Evolutionary conservation across 2,113 vertebrate species (phyloP).

Genomic region (Mustelus asterias): DNA sequence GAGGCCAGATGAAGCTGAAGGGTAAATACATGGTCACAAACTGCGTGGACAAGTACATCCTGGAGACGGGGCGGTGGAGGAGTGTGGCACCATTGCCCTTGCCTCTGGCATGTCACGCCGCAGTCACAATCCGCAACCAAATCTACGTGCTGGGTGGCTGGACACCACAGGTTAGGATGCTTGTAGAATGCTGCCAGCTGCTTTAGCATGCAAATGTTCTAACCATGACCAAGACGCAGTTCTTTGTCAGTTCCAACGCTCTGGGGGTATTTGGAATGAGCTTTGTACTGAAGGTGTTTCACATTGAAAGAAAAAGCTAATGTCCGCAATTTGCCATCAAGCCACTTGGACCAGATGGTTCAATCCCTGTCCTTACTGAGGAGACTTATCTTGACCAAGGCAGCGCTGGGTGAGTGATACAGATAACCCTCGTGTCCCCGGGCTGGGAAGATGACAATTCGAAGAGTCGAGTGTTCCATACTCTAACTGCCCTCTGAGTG

Average conservation of each 20-base stretch:
- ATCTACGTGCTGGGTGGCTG: conserved; percentile 88
- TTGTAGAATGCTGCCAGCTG: conserved; percentile 17
- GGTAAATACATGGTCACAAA: conserved; percentile 84
- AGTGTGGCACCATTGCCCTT: conserved; percentile 74
- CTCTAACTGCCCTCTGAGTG: no score
- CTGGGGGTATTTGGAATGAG: neutral
- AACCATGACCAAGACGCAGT: neutral
- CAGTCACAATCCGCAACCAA: conserved; percentile 66
- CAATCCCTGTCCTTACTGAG: neutral
- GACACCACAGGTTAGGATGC: conserved; percentile 82
- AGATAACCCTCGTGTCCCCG: neutral
- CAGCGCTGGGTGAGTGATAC: neutral
- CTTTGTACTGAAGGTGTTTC: neutral
- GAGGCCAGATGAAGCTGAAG: conserved; percentile 92
- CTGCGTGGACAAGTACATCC: conserved; percentile 77
- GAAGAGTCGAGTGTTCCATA: neutral
- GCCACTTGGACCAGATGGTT: neutral
- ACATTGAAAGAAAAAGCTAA: neutral
- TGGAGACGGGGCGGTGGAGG: conserved; percentile 76
- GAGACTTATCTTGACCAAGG: neutral
- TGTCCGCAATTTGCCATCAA: neutral
- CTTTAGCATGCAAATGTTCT: neutral
- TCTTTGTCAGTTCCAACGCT: neutral
- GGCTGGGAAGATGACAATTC: neutral
- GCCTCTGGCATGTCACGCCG: conserved; percentile 74